A percentile compares a stretch with the other conserved stretches of the same genome.
These are phyloP conservation scores for Chloroclysta siterata DNA, from an alignment of 2,888 invertebrate genomes.

Conservation along the genomic window DNA sequence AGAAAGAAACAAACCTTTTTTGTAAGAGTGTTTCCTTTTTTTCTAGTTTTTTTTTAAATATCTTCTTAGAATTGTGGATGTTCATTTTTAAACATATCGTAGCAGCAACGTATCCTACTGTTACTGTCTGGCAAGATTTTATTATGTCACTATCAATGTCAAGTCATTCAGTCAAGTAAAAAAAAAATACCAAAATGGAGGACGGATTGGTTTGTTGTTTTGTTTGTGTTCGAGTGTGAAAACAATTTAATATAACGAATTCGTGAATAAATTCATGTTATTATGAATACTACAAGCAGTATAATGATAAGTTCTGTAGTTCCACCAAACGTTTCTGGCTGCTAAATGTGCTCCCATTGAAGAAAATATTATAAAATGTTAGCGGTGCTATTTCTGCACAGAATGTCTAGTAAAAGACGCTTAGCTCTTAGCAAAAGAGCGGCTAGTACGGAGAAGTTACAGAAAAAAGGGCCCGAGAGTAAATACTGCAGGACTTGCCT, in stretches of 20 bases:
- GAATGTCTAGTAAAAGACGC: slow-evolving; percentile 47
- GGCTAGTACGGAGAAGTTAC: slow-evolving; percentile 10
- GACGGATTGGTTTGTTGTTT: neutral
- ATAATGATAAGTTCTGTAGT: slow-evolving; percentile 13
- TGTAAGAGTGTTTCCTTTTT: no score
- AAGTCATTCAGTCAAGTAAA: no score
- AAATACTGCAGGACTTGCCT: slow-evolving; percentile 64
- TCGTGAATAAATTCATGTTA: neutral
- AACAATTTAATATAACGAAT: neutral
- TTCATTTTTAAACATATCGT: no score
- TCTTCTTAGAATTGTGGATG: no score
- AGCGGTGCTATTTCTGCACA: slow-evolving; percentile 54
- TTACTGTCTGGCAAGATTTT: no score
- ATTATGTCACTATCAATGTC: no score
- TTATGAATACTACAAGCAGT: neutral
- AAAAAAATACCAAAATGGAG: neutral
- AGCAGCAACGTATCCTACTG: no score
- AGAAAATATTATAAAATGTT: slow-evolving; percentile 46
- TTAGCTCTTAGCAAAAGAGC: slow-evolving; percentile 23
- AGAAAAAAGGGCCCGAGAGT: slow-evolving; percentile 7
- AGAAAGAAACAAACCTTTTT: no score
- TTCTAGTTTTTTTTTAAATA: no score
- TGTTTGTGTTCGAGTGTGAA: neutral
- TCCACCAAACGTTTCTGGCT: neutral
- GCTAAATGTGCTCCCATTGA: neutral